Evolutionary conservation across 64 coral and sea anemone genomes (phyloP).

Genomic region (Hydrozoanthus tunicans): DNA sequence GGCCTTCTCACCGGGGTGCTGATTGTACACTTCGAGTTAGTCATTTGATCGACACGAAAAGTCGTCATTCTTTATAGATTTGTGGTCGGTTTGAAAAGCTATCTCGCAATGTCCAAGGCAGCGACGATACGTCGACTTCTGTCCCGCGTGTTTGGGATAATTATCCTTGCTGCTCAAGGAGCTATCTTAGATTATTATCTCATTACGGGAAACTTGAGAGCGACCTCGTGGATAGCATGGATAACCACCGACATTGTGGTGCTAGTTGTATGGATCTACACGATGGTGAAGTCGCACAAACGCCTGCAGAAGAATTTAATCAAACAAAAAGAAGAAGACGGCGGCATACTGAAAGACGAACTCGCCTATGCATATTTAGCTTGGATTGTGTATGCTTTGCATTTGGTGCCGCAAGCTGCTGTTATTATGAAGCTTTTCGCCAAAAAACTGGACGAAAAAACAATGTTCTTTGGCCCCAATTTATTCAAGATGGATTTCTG

Average conservation of each 20-base stretch:
- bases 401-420: conserved; percentile 85
- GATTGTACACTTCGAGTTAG: background rate
- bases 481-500: conserved; percentile 89
- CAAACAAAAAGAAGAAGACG: background rate
- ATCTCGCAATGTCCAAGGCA: conserved; percentile 27
- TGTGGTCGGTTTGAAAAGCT: background rate
- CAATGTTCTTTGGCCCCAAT: conserved; percentile 76
- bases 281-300: conserved; percentile 73
- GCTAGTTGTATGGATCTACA: conserved; percentile 59
- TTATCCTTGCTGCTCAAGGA: conserved; percentile 68
- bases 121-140: conserved; percentile 56
- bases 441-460: conserved; percentile 59
- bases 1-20: background rate
- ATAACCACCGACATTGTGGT: conserved; percentile 64
- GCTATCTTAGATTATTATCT: conserved; percentile 75
- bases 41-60: background rate
- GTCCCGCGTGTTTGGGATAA: conserved; percentile 59
- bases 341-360: conserved; percentile 61
- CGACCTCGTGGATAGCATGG: conserved; percentile 64
- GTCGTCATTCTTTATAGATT: background rate
- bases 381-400: conserved; percentile 85
- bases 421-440: conserved; percentile 72
- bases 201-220: conserved; percentile 32
- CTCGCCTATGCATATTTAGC: conserved; percentile 77
- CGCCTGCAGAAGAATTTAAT: conserved; percentile 16